A percentile compares a stretch with the other conserved stretches of the same genome.
These are phyloP conservation scores for Eutrigla gurnardus DNA, from an alignment of 2,797 vertebrate species.

Conservation along the genomic window DNA sequence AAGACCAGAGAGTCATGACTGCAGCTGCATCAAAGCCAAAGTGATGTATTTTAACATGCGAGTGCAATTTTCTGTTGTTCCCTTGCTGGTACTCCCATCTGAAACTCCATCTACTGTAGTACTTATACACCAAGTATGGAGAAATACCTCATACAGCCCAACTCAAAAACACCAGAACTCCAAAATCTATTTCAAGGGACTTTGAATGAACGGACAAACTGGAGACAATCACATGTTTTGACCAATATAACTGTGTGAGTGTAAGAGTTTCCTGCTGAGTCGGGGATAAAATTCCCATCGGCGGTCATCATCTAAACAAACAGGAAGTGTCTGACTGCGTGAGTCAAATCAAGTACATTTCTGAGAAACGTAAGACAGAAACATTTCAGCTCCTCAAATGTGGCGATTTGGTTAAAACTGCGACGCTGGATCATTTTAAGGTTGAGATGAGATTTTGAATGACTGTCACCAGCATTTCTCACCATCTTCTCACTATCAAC, in stretches of 20 bases:
- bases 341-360: not conserved
- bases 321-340: not conserved
- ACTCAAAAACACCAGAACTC: not conserved
- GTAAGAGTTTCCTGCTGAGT: conserved; percentile 22
- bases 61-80: too few species aligned
- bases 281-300: not conserved
- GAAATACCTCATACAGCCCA: not conserved
- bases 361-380: not conserved
- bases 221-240: conserved; percentile 5
- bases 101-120: not conserved
- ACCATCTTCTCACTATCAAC: not conserved
- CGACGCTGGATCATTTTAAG: not conserved
- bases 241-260: not conserved
- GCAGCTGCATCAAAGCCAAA: too few species aligned
- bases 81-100: too few species aligned
- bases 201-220: not conserved
- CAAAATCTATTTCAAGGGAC: not conserved
- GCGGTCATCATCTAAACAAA: not conserved
- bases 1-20: too few species aligned
- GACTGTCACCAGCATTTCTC: not conserved
- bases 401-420: not conserved
- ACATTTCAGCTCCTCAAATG: not conserved
- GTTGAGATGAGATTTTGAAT: too few species aligned
- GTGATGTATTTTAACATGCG: too few species aligned
- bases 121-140: not conserved